These are phyloP conservation scores for Tympanuchus pallidicinctus DNA, from an alignment of 2,113 vertebrate genomes.

Conservation along the genomic window DNA sequence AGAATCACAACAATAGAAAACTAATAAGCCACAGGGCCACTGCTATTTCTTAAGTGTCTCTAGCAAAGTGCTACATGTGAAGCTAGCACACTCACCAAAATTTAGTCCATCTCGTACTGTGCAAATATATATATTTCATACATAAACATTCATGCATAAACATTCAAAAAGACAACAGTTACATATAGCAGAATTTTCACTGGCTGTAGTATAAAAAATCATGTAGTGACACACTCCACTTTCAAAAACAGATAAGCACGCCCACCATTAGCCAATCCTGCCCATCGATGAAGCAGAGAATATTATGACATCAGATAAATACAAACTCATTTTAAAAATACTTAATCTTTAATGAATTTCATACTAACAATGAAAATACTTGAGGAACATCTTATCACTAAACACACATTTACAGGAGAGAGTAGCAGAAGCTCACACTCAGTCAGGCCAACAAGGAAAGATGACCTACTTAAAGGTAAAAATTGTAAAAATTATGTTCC, in stretches of 20 bases:
- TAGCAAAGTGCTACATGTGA: not conserved
- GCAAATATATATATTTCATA: not conserved
- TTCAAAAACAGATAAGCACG: not conserved
- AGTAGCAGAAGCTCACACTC: not conserved
- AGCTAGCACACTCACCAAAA: not conserved
- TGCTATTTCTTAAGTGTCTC: not conserved
- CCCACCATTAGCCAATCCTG: not conserved
- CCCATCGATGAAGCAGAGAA: not conserved
- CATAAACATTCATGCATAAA: not conserved
- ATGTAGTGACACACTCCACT: not conserved
- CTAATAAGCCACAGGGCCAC: not conserved
- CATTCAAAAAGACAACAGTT: not conserved
- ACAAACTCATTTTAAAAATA: not conserved
- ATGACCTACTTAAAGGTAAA: not conserved
- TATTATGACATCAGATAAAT: not conserved
- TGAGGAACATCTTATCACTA: not conserved
- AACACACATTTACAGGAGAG: not conserved
- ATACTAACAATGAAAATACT: not conserved
- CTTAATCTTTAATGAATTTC: not conserved
- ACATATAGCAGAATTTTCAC: not conserved
- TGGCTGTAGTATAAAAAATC: not conserved
- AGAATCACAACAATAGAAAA: not conserved
- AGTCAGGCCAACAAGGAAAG: not conserved
- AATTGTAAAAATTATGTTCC: not conserved
- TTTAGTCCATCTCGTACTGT: not conserved